phyloP scores from a whole-genome alignment of 2,797 vertebrate species.

The Melanotaenia maccullochi region DNA sequence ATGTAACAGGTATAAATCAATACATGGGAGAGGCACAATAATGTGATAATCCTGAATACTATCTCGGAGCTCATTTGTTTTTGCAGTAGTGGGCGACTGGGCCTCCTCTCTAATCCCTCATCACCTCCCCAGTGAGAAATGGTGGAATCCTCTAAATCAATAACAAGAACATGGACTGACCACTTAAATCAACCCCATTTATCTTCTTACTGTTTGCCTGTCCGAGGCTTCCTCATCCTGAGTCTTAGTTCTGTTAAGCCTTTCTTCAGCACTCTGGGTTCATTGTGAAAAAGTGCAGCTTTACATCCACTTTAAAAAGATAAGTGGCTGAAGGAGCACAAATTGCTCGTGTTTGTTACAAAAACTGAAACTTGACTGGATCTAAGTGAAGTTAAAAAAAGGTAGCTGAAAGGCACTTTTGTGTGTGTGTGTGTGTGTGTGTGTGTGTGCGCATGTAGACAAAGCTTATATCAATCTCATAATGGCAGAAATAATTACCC shows the following conservation, averaged over 20 bases:
- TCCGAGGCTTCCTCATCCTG: slow-evolving; percentile 50
- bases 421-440: too few species aligned
- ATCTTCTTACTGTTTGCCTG: slow-evolving; percentile 62
- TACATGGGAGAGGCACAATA: slow-evolving; percentile 74
- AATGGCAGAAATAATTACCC: slow-evolving; percentile 71
- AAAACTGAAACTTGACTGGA: background rate
- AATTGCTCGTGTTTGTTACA: background rate
- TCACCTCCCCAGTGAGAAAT: slow-evolving; percentile 73
- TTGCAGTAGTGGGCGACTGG: slow-evolving; percentile 69
- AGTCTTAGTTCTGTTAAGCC: slow-evolving; percentile 31
- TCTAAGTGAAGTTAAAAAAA: slow-evolving; percentile 9
- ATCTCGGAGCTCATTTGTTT: slow-evolving; percentile 81
- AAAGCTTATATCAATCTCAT: slow-evolving; percentile 59
- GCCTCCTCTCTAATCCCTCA: slow-evolving; percentile 78
- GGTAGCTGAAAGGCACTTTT: background rate
- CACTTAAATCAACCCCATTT: slow-evolving; percentile 80
- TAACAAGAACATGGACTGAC: slow-evolving; percentile 82
- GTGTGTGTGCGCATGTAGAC: background rate
- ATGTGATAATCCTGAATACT: slow-evolving; percentile 82
- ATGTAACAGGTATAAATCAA: slow-evolving; percentile 75
- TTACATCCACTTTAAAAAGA: slow-evolving; percentile 20
- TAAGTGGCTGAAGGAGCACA: slow-evolving; percentile 2
- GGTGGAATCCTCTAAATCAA: slow-evolving; percentile 77
- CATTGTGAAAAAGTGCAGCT: slow-evolving; percentile 32
- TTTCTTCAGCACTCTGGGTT: slow-evolving; percentile 32